Conservation (phyloP, 1,140 invertebrate genomes). For the Propsilocerus akamusi region DNA sequence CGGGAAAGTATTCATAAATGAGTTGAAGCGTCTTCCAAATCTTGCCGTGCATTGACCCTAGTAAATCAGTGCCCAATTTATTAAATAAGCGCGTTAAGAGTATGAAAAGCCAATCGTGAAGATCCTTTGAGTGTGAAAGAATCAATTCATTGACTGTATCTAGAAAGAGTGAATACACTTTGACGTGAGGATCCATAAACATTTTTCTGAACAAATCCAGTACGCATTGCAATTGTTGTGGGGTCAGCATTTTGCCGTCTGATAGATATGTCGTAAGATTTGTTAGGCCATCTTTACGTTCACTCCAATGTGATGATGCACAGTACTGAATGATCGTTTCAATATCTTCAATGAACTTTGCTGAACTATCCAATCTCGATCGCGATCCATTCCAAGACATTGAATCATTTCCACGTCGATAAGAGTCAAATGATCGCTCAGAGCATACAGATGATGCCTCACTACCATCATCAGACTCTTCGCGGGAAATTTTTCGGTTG, state of each 20-base stretch:
- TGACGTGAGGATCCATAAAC: conserved; percentile 95
- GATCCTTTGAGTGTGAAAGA: conserved; percentile 61
- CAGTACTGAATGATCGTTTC: conserved; percentile 75
- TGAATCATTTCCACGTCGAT: conserved; percentile 53
- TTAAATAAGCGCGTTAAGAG: conserved; percentile 58
- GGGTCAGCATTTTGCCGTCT: conserved; percentile 20
- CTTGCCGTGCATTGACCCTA: conserved; percentile 78
- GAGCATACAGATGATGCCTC: conserved; percentile 91
- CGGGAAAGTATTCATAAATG: conserved; percentile 52
- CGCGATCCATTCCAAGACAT: conserved; percentile 66
- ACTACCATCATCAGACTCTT: conserved; percentile 70
- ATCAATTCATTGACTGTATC: conserved; percentile 83
- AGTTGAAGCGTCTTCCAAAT: conserved; percentile 72
- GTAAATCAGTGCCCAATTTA: conserved; percentile 75
- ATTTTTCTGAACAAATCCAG: conserved; percentile 81
- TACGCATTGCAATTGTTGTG: conserved; percentile 19
- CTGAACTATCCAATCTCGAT: conserved; percentile 41
- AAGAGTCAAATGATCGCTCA: conserved; percentile 74
- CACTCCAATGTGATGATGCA: conserved; percentile 74
- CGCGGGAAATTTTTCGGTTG: conserved; percentile 29
- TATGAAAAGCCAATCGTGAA: conserved; percentile 83
- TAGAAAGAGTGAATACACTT: conserved; percentile 83
- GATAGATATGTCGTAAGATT: conserved; percentile 38
- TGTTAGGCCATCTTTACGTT: conserved; percentile 79
- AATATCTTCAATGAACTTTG: conserved; percentile 47